phyloP scores from a whole-genome alignment of 2,797 vertebrate genomes.

The Momotus momota region DNA sequence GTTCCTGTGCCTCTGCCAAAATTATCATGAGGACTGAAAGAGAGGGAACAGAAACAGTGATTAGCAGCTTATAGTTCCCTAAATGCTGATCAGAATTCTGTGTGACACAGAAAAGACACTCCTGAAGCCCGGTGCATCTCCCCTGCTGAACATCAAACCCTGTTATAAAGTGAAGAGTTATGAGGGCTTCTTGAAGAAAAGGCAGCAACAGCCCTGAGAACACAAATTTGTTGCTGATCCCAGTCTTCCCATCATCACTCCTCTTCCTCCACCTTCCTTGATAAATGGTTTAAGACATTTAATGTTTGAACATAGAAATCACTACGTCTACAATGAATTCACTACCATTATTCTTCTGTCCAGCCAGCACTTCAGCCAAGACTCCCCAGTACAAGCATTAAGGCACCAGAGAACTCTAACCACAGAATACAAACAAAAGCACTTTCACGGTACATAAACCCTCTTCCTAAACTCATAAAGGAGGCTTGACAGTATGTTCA shows the following conservation, averaged over 20 bases:
- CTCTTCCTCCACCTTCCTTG: neutral
- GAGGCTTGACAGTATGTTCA: neutral
- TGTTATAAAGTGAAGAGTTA: neutral
- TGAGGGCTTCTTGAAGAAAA: neutral
- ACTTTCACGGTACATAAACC: neutral
- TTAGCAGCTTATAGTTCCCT: neutral
- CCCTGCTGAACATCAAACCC: neutral
- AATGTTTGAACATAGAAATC: neutral
- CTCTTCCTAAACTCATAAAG: neutral
- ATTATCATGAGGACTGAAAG: neutral
- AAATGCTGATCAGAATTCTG: neutral
- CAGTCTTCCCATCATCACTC: neutral
- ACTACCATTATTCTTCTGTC: neutral
- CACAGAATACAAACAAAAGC: neutral
- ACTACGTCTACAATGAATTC: neutral
- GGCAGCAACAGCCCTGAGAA: neutral
- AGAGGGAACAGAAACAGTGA: neutral
- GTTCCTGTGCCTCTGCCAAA: conserved; percentile 1
- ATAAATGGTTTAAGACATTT: neutral
- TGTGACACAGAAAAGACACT: neutral
- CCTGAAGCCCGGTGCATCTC: neutral
- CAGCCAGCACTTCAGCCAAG: neutral
- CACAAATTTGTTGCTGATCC: neutral
- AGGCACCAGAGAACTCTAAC: neutral
- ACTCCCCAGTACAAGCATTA: neutral